These are phyloP conservation scores for Marisa cornuarietis DNA, from an alignment of 1,140 invertebrate genomes.

Conservation along the genomic window DNA sequence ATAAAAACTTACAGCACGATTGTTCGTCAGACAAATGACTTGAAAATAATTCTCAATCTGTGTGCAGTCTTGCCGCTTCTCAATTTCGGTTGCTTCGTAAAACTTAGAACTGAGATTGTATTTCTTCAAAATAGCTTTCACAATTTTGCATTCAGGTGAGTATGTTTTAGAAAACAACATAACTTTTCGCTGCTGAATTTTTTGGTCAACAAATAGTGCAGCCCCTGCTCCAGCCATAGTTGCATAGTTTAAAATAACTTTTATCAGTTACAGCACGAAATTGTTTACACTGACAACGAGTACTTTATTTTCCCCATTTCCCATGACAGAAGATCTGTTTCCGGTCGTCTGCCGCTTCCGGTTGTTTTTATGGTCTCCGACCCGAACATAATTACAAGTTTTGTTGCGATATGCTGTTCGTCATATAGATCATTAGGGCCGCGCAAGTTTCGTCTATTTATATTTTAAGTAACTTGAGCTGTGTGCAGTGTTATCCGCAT, in stretches of 20 bases:
- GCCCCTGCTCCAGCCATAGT: slow-evolving; percentile 42
- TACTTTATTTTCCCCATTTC: background rate
- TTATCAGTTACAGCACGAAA: slow-evolving; percentile 10
- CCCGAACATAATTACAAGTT: too few species aligned
- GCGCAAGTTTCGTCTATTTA: too few species aligned
- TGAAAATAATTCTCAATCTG: slow-evolving; percentile 64
- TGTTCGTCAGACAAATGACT: slow-evolving; percentile 56
- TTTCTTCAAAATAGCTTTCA: slow-evolving; percentile 45
- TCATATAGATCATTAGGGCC: too few species aligned
- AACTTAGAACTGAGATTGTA: slow-evolving; percentile 40
- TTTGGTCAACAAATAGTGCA: slow-evolving; percentile 56
- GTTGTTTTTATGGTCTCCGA: too few species aligned
- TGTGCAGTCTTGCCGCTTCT: slow-evolving; percentile 56
- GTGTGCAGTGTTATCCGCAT: too few species aligned
- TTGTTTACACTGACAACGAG: slow-evolving; percentile 22
- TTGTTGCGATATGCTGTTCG: too few species aligned
- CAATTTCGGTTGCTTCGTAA: slow-evolving; percentile 59
- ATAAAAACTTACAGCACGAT: slow-evolving; percentile 47
- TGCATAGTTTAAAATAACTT: slow-evolving; percentile 12
- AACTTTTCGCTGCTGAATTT: slow-evolving; percentile 56
- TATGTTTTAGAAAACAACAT: slow-evolving; percentile 59
- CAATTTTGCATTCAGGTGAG: slow-evolving; percentile 47
- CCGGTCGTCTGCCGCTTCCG: background rate
- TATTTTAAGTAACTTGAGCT: too few species aligned
- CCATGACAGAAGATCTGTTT: background rate